phyloP scores from a whole-genome alignment of 1,140 invertebrate species.

The Anoplolepis gracilipes region DNA sequence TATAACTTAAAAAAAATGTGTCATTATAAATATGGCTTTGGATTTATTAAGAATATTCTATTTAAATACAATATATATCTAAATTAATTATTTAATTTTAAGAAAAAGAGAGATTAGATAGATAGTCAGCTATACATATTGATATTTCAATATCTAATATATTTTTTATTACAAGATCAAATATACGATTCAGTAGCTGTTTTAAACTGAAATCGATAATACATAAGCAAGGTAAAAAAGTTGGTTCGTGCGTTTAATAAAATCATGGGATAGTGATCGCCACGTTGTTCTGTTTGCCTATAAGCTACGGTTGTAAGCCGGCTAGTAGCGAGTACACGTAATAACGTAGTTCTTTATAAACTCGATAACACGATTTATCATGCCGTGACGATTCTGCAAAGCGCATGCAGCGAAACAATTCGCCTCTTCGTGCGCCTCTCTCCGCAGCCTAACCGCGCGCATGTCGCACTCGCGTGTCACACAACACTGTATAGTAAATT shows the following conservation, averaged over 20 bases:
- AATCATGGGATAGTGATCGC: slow-evolving; percentile 7
- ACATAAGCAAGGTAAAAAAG: not conserved
- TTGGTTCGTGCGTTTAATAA: slow-evolving; percentile 29
- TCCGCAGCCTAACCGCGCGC: slow-evolving; percentile 45
- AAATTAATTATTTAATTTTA: not conserved
- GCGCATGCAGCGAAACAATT: slow-evolving; percentile 41
- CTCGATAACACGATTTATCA: slow-evolving; percentile 52
- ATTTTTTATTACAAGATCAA: not conserved
- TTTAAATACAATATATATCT: too few relatives aligned
- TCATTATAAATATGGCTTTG: too few relatives aligned
- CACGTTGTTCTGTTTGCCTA: slow-evolving; percentile 17
- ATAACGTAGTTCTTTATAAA: slow-evolving; percentile 53
- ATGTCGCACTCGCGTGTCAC: slow-evolving; percentile 61
- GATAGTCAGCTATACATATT: not conserved
- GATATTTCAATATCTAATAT: not conserved
- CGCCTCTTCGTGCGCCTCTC: slow-evolving; percentile 36
- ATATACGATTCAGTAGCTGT: not conserved
- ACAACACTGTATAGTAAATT: slow-evolving; percentile 58
- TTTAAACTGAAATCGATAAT: slow-evolving; percentile 8
- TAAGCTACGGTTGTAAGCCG: slow-evolving; percentile 11
- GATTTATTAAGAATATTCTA: too few relatives aligned
- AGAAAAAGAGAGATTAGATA: not conserved
- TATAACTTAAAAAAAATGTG: too few relatives aligned
- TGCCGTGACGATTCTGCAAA: slow-evolving; percentile 49
- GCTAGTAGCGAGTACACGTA: slow-evolving; percentile 6